Base-by-base conservation (phyloP, 2,888 invertebrate species). In the Drosophila leonis region DNA sequence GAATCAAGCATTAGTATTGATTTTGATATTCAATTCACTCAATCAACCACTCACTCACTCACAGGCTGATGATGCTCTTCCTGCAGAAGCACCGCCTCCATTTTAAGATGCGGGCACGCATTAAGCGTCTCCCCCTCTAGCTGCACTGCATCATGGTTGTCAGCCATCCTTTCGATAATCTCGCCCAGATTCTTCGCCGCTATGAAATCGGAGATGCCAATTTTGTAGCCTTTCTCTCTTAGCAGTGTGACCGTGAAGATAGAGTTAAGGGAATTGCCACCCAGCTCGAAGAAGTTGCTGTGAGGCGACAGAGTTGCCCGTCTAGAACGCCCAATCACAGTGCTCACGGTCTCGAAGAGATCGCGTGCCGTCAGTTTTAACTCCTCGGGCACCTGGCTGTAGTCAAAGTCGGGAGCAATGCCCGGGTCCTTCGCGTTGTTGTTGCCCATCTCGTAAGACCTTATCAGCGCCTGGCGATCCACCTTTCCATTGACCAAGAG, bases 201-300 rank as follows among this genome's bases (percentile, higher is more conserved):
- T 39, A 97, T 95, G 90, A 98, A 97, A 83, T 97, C 97, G 4
- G 96, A 95, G 78, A 97, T 96, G 94, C 97, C 95, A 78, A 98
- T 96, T 79, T 94, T 94, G 90, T 96, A 97, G 13, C 97, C 97
- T 87, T 95, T 95, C 63, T 97, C 96, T 49, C 95, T 94, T 54
- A 98, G 92, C 88, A 95, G 94, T 0, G 96, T 96, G 7, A 98
- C 97, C 0, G 97, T 97, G 79, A 95, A 96, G 67, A 98, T 96
- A 0, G 97, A 97, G 91, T 98, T 98, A 24, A 98, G 94, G 0
- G 97, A 97, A 90, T 97, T 97, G 13, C 98, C 98, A 1, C 98
- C 98, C 42, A 98, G 94, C 82, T 97, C 96, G 91, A 96, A 98
- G 92, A 97, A 98, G 80, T 97, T 97, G 0, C 96, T 95, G 18